phyloP scores from a whole-genome alignment of 2,113 vertebrate genomes.

The Vireo altiloquus region DNA sequence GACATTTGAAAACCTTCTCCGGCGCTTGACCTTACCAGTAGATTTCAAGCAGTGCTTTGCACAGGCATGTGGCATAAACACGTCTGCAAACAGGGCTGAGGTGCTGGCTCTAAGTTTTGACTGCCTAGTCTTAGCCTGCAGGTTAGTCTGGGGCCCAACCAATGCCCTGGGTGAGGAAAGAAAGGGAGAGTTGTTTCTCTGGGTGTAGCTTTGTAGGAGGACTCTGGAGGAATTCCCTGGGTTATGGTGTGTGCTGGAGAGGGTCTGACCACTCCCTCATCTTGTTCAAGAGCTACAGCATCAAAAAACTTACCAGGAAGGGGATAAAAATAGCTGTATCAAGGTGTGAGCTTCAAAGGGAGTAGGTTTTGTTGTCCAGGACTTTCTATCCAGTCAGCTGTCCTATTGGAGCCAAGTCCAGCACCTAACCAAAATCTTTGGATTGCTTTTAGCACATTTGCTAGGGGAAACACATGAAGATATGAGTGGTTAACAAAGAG shows the following conservation, averaged over 20 bases:
- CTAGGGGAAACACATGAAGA: not conserved
- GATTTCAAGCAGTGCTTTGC: not conserved
- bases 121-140: not conserved
- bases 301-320: not conserved
- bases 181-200: not conserved
- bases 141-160: not conserved
- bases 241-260: accelerated
- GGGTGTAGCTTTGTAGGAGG: not conserved
- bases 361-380: not conserved
- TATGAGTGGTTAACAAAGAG: not conserved
- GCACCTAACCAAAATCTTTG: not conserved
- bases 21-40: not conserved
- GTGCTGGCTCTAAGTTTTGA: not conserved
- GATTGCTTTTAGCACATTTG: not conserved
- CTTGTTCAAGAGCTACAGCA: not conserved
- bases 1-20: not conserved
- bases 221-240: not conserved
- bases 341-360: not conserved
- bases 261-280: accelerated
- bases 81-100: not conserved
- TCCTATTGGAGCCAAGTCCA: not conserved
- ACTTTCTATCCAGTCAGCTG: not conserved
- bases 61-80: not conserved
- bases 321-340: not conserved
- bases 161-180: accelerated